A percentile compares a stretch with the other conserved stretches of the same genome.
These are phyloP conservation scores for Onthophagus sagittarius DNA, from an alignment of 2,888 invertebrate genomes.

Conservation along the genomic window DNA sequence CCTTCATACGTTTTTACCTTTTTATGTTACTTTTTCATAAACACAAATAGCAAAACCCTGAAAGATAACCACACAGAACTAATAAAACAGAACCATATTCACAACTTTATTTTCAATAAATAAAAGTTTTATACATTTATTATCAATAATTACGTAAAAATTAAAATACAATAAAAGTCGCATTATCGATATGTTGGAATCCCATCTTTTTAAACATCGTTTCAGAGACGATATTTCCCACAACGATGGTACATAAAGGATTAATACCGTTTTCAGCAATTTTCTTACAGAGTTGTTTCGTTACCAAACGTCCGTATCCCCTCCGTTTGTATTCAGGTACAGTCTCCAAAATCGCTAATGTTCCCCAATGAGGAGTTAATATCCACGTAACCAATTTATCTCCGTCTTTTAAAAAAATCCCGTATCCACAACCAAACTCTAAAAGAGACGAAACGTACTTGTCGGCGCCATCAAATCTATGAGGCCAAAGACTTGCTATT, in stretches of 20 bases:
- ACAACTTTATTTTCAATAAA: too few species aligned
- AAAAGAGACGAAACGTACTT: constrained; percentile 15
- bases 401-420: constrained; percentile 19
- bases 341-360: constrained; percentile 19
- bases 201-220: constrained; percentile 20
- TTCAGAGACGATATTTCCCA: constrained; percentile 19
- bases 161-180: constrained; percentile 10
- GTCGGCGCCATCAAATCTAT: constrained; percentile 30
- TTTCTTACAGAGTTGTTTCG: constrained; percentile 15
- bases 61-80: too few species aligned
- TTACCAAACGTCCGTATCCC: constrained; percentile 18
- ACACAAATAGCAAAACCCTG: too few species aligned
- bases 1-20: too few species aligned
- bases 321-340: constrained; percentile 17
- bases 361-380: constrained; percentile 19
- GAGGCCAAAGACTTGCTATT: constrained; percentile 30
- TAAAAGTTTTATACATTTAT: not conserved
- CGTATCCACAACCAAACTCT: constrained; percentile 17
- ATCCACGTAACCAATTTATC: constrained; percentile 21
- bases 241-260: constrained; percentile 21
- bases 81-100: too few species aligned
- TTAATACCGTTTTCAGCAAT: constrained; percentile 19
- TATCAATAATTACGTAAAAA: not conserved
- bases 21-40: too few species aligned
- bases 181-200: constrained; percentile 13